Percentiles rank a stretch among this genome's conserved stretches.
Evolutionary conservation across 2,888 invertebrate genomes (phyloP).

Genomic region (Nudaria mundana): DNA sequence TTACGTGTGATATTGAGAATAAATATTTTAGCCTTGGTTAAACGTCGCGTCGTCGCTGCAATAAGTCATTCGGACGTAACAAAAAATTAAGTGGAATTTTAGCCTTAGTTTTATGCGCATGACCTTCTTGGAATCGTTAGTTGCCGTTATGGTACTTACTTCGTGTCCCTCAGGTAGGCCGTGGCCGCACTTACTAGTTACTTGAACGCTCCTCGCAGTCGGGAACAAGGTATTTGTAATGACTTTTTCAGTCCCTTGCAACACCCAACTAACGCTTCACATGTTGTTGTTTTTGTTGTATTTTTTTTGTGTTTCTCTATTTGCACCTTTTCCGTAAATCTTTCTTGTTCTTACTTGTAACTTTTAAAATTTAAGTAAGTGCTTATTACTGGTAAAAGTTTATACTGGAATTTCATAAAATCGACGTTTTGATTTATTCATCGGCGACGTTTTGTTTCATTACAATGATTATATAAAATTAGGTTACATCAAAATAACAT

Average conservation of each 20-base stretch:
- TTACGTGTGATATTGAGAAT: constrained; percentile 15
- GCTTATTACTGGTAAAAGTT: too few relatives aligned
- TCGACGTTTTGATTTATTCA: too few relatives aligned
- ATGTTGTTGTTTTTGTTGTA: constrained; percentile 16
- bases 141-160: constrained; percentile 68
- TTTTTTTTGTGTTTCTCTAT: constrained; percentile 10
- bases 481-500: constrained; percentile 5
- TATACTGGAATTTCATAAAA: too few relatives aligned
- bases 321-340: neutral
- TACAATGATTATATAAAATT: too few relatives aligned
- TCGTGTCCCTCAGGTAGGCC: constrained; percentile 60
- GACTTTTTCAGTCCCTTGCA: constrained; percentile 16
- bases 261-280: constrained; percentile 9
- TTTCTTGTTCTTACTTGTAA: neutral
- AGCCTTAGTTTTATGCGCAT: constrained; percentile 63
- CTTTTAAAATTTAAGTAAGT: neutral
- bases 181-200: constrained; percentile 35
- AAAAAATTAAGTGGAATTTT: constrained; percentile 69
- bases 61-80: constrained; percentile 35
- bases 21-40: constrained; percentile 35
- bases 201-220: constrained; percentile 17
- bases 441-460: too few relatives aligned
- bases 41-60: constrained; percentile 35
- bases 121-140: constrained; percentile 75
- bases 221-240: constrained; percentile 25